These are phyloP conservation scores for Brachionus manjavacas DNA, from an alignment of 1,140 invertebrate species.

Conservation along the genomic window DNA sequence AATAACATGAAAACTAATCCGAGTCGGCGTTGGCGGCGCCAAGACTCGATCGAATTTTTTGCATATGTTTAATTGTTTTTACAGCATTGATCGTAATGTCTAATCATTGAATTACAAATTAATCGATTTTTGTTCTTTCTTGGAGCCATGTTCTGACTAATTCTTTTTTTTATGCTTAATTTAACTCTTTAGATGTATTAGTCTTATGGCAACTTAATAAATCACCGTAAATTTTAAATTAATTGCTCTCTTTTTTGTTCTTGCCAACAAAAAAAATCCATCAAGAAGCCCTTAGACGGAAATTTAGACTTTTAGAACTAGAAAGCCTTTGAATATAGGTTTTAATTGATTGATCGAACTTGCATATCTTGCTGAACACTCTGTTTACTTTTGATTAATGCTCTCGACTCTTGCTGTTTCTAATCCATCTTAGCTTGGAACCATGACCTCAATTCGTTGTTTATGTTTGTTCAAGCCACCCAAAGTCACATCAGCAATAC, in stretches of 20 bases:
- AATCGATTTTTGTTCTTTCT: slow-evolving; percentile 14
- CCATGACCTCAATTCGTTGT: background rate
- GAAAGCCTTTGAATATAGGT: background rate
- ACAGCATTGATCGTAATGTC: slow-evolving; percentile 35
- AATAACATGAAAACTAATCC: slow-evolving; percentile 18
- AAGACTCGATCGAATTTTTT: background rate
- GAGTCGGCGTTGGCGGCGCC: background rate
- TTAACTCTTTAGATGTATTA: background rate
- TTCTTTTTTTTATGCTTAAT: slow-evolving; percentile 20
- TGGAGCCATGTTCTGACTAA: background rate
- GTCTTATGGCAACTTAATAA: slow-evolving; percentile 30
- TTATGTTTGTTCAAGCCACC: slow-evolving; percentile 11
- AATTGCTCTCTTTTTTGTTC: slow-evolving; percentile 19
- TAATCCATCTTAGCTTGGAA: background rate
- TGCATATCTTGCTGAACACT: background rate
- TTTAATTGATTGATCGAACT: slow-evolving; percentile 26
- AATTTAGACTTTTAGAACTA: background rate
- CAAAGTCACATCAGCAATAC: background rate
- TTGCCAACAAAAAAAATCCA: background rate
- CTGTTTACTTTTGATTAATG: slow-evolving; percentile 17
- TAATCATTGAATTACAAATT: slow-evolving; percentile 31
- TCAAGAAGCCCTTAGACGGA: background rate
- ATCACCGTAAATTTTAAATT: slow-evolving; percentile 35
- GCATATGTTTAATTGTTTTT: slow-evolving; percentile 17
- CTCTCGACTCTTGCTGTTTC: slow-evolving; percentile 14